Conservation (phyloP, 2,888 invertebrate species). For the Ditylenchus weischeri region DNA sequence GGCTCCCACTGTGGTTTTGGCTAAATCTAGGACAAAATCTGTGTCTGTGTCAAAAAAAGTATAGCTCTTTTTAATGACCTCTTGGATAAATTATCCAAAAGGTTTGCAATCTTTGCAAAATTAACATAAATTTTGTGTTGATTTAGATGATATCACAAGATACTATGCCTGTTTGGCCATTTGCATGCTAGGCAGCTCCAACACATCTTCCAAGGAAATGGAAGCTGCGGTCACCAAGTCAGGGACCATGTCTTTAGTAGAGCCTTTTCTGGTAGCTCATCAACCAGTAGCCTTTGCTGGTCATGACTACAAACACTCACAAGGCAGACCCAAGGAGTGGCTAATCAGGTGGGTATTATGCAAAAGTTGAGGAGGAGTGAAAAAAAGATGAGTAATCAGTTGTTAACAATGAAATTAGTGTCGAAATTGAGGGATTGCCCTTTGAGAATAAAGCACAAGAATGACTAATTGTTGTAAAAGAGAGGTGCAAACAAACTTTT, state of each 20-base stretch:
- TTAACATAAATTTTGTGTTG: no score
- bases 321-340: constrained; percentile 63
- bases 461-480: constrained; percentile 1
- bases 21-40: no score
- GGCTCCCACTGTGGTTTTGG: no score
- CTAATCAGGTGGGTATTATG: constrained; percentile 38
- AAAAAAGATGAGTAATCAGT: no score
- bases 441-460: not conserved
- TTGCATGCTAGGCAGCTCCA: constrained; percentile 66
- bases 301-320: constrained; percentile 60
- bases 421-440: constrained; percentile 18
- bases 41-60: no score
- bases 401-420: not conserved
- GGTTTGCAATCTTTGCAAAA: not conserved
- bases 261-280: constrained; percentile 89
- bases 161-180: constrained; percentile 98
- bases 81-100: no score
- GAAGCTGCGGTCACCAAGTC: constrained; percentile 92
- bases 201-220: constrained; percentile 68
- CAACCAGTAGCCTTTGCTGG: constrained; percentile 89
- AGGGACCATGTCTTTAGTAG: constrained; percentile 91
- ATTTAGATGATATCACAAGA: constrained; percentile 83
- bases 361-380: not conserved
- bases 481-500: no score
- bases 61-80: no score